Evolutionary conservation across 1,140 invertebrate genomes (phyloP).

Genomic region (Planococcus citri): DNA sequence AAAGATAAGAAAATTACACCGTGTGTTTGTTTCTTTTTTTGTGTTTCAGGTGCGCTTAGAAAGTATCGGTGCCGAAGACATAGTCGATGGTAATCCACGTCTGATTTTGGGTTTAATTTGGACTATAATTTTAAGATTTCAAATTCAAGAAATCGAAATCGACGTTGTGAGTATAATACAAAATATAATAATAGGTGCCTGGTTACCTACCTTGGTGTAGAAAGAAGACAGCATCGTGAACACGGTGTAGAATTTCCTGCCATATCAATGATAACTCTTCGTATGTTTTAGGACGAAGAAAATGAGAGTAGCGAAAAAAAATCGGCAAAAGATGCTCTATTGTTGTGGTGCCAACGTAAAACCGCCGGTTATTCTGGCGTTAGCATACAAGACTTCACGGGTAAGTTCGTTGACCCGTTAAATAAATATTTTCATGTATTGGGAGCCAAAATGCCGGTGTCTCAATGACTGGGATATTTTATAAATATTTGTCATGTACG

Average conservation of each 20-base stretch:
- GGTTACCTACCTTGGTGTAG: too few species aligned
- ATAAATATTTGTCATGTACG: too few species aligned
- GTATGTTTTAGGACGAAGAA: slow-evolving; percentile 67
- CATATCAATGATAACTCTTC: slow-evolving; percentile 2
- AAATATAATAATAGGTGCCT: too few species aligned
- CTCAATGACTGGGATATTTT: too few species aligned
- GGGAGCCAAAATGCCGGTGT: too few species aligned
- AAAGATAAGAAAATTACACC: too few species aligned
- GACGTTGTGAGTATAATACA: slow-evolving; percentile 85
- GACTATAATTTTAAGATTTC: slow-evolving; percentile 94
- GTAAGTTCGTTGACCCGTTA: slow-evolving; percentile 32
- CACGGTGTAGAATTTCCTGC: too few species aligned
- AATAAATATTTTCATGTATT: too few species aligned
- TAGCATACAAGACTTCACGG: slow-evolving; percentile 63
- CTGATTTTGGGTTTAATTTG: slow-evolving; percentile 96
- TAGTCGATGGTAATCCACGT: slow-evolving; percentile 91
- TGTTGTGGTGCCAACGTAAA: slow-evolving; percentile 97
- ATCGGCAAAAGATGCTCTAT: slow-evolving; percentile 94
- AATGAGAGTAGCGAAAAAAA: slow-evolving; percentile 97
- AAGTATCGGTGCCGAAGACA: slow-evolving; percentile 98
- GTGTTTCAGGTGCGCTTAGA: slow-evolving; percentile 71
- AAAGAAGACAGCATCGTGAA: too few species aligned
- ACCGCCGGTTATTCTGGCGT: slow-evolving; percentile 84
- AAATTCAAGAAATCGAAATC: slow-evolving; percentile 98
- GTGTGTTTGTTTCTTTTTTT: too few species aligned